These are phyloP conservation scores for Lochmaea crataegi DNA, from an alignment of 2,888 invertebrate genomes.

Conservation along the genomic window DNA sequence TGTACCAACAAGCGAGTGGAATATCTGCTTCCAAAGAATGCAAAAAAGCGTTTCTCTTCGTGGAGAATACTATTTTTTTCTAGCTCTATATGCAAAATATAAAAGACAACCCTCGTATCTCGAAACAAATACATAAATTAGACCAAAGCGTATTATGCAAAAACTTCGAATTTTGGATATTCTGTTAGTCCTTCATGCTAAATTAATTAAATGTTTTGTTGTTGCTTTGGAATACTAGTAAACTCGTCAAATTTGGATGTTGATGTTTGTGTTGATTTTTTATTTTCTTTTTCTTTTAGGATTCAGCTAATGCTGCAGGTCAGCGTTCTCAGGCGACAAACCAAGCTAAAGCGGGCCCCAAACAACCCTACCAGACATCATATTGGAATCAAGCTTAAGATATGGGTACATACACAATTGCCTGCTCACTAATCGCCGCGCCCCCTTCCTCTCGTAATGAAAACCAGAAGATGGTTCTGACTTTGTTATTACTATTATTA, in stretches of 20 bases:
- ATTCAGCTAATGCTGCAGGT: slow-evolving; percentile 65
- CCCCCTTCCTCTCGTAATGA: slow-evolving; percentile 40
- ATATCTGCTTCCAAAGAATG: too few relatives aligned
- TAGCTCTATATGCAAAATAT: too few relatives aligned
- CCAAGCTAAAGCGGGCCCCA: slow-evolving; percentile 70
- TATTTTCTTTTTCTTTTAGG: slow-evolving; percentile 64
- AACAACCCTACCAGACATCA: slow-evolving; percentile 73
- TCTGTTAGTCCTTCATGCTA: background rate
- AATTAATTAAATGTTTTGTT: background rate
- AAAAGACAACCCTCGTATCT: too few relatives aligned
- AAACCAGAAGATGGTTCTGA: slow-evolving; percentile 38
- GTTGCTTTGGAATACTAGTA: slow-evolving; percentile 6
- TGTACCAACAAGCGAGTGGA: too few relatives aligned
- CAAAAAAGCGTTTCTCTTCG: too few relatives aligned
- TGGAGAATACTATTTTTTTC: too few relatives aligned
- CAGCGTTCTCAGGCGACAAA: slow-evolving; percentile 68
- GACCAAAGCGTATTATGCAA: background rate
- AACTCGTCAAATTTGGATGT: slow-evolving; percentile 2
- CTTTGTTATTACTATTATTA: slow-evolving; percentile 50
- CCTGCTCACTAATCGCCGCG: slow-evolving; percentile 54
- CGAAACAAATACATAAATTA: too few relatives aligned
- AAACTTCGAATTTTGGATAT: background rate
- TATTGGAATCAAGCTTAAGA: slow-evolving; percentile 74
- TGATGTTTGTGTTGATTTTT: background rate
- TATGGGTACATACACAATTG: slow-evolving; percentile 39